Conservation (phyloP, 2,113 vertebrate genomes). For the Sturnus vulgaris region DNA sequence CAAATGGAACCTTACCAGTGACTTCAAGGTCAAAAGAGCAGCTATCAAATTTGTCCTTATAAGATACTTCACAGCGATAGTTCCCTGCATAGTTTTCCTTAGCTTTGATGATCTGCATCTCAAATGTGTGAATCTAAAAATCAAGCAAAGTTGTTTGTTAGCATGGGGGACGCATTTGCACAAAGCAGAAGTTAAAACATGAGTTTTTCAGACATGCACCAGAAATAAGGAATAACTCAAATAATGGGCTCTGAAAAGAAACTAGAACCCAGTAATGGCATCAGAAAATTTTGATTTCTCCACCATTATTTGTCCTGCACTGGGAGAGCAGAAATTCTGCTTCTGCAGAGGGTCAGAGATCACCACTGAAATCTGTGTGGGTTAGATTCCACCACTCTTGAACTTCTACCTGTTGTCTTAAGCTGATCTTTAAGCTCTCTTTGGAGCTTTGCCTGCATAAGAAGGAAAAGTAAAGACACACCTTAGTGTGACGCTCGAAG, state of each 20-base stretch:
- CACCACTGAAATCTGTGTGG: not conserved
- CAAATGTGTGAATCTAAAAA: constrained; percentile 91
- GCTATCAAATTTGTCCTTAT: constrained; percentile 98
- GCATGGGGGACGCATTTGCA: not conserved
- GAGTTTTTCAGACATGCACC: not conserved
- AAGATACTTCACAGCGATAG: constrained; percentile 94
- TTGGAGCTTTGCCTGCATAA: not conserved
- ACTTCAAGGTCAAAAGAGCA: constrained; percentile 96
- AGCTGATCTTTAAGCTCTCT: not conserved
- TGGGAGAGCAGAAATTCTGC: not conserved
- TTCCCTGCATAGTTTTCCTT: constrained; percentile 96
- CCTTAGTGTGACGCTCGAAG: constrained; percentile 90
- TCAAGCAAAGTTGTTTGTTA: not conserved
- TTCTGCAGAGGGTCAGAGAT: not conserved
- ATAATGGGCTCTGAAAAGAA: not conserved
- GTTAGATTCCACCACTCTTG: not conserved
- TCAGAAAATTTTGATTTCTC: not conserved
- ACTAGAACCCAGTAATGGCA: not conserved
- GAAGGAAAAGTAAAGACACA: constrained; percentile 43
- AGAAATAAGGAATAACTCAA: not conserved
- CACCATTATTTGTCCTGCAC: not conserved
- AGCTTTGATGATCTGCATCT: constrained; percentile 98
- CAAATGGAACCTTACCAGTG: constrained; percentile 77
- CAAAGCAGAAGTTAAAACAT: not conserved
- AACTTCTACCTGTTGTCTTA: not conserved